These are phyloP conservation scores for Hemicentrotus pulcherrimus DNA, from an alignment of 35 echinoderm and acorn worm genomes.

Conservation along the genomic window DNA sequence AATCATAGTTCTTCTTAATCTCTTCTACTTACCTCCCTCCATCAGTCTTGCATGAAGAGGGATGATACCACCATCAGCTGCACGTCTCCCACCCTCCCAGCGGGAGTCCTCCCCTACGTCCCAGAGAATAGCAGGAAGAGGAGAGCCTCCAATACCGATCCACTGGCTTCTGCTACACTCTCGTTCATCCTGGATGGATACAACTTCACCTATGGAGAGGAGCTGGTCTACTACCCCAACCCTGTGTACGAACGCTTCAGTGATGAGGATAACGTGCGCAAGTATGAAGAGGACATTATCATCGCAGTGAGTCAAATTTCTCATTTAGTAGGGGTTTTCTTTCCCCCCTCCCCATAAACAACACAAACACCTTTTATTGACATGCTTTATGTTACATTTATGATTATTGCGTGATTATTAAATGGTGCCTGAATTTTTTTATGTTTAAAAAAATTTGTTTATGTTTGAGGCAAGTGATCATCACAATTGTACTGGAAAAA, in stretches of 20 bases:
- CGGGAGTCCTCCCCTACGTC: not conserved
- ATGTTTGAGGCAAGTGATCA: no score
- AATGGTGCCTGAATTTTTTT: no score
- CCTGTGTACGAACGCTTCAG: constrained; percentile 7
- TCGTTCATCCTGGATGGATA: constrained; percentile 22
- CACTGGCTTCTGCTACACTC: not conserved
- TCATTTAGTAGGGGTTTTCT: not conserved
- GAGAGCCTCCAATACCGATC: not conserved
- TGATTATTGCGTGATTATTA: no score
- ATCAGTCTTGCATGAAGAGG: not conserved
- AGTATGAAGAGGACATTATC: not conserved
- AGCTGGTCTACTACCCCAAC: constrained; percentile 14
- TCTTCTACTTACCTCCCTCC: not conserved
- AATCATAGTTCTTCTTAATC: not conserved
- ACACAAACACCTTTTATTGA: no score
- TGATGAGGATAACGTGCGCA: not conserved
- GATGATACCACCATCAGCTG: not conserved
- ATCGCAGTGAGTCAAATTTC: not conserved
- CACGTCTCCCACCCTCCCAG: constrained; percentile 3
- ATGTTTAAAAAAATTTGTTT: no score
- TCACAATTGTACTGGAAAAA: no score
- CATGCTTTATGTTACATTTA: no score
- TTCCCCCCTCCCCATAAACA: no score
- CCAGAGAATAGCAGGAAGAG: not conserved
- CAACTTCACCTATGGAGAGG: not conserved